phyloP scores from a whole-genome alignment of 2,797 vertebrate genomes.

The Labeo calbasu region DNA sequence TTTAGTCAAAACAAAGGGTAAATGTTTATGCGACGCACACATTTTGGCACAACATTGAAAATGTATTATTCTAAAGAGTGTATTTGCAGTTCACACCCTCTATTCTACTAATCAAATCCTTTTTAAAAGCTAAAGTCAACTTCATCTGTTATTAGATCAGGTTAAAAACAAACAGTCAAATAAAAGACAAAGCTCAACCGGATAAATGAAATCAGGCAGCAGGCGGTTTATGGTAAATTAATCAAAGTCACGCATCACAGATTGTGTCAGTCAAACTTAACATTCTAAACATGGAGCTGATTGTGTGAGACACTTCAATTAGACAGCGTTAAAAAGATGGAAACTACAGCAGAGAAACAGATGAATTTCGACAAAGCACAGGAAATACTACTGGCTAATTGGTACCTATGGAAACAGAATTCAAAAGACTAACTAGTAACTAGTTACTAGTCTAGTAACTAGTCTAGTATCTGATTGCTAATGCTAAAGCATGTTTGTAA shows the following conservation, averaged over 20 bases:
- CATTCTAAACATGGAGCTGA: constrained; percentile 12
- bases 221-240: not conserved
- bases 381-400: not conserved
- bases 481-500: constrained; percentile 24
- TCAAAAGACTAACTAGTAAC: not conserved
- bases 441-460: constrained; percentile 20
- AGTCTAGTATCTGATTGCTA: constrained; percentile 17
- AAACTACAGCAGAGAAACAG: constrained; percentile 24
- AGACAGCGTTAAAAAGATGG: constrained; percentile 16
- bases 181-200: not conserved
- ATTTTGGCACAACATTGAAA: constrained; percentile 38
- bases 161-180: not conserved
- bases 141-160: constrained; percentile 23
- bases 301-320: not conserved
- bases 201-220: constrained; percentile 12
- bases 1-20: constrained; percentile 18
- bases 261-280: constrained; percentile 30
- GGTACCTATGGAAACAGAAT: constrained; percentile 20
- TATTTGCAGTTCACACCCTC: constrained; percentile 3
- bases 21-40: constrained; percentile 32
- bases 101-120: constrained; percentile 15
- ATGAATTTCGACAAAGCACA: constrained; percentile 1
- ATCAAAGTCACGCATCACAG: constrained; percentile 18
- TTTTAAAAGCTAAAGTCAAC: constrained; percentile 19
- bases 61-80: constrained; percentile 7